phyloP scores from a whole-genome alignment of 2,113 vertebrate genomes.

The Ptyas mucosa region DNA sequence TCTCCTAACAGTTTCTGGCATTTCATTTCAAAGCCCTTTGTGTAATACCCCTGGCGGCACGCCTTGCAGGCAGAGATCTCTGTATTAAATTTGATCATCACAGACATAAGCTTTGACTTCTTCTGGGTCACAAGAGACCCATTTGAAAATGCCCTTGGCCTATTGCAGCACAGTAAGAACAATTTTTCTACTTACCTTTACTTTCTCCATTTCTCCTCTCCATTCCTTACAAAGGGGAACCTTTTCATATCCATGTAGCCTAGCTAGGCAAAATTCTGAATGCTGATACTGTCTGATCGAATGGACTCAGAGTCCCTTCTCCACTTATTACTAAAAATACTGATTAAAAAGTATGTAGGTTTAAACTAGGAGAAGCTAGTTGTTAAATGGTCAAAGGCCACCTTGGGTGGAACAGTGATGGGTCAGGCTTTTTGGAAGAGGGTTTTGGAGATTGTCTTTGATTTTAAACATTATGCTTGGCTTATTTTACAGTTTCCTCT shows the following conservation, averaged over 20 bases:
- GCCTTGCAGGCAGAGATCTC: conserved; percentile 49
- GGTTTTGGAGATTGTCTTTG: not conserved
- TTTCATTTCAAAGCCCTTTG: conserved; percentile 69
- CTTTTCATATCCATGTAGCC: not conserved
- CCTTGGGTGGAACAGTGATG: not conserved
- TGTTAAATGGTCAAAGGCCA: not conserved
- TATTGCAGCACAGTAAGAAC: not conserved
- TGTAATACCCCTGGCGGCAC: conserved; percentile 28
- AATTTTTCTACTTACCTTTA: not conserved
- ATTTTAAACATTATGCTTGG: not conserved
- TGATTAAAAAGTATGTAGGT: not conserved
- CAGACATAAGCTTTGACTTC: conserved; percentile 27
- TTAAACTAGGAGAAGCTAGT: not conserved
- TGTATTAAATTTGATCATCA: conserved; percentile 58
- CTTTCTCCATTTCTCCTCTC: not conserved
- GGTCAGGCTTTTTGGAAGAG: not conserved
- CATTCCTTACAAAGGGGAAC: not conserved
- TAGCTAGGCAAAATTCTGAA: not conserved
- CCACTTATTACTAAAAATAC: not conserved
- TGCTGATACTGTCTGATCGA: not conserved
- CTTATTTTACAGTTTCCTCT: not conserved
- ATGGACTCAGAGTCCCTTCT: not conserved
- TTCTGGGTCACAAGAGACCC: conserved; percentile 41
- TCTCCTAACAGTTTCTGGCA: conserved; percentile 80
- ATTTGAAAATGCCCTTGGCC: conserved; percentile 20